These are phyloP conservation scores for Grammomys dolichurus DNA, from an alignment of 2,113 vertebrate genomes.

Conservation along the genomic window DNA sequence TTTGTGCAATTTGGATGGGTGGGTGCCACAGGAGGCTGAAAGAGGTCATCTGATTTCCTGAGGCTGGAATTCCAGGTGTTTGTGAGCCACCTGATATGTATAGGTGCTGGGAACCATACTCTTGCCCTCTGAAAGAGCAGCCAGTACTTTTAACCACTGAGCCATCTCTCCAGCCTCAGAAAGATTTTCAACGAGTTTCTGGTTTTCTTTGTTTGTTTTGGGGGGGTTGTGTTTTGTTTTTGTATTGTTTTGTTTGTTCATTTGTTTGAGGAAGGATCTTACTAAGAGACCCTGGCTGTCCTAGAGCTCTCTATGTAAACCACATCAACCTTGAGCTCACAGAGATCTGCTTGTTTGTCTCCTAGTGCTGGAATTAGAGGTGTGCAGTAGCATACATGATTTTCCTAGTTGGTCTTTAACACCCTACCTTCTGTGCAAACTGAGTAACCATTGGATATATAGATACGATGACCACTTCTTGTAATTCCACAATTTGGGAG, in stretches of 20 bases:
- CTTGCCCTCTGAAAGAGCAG: neutral
- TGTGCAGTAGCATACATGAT: neutral
- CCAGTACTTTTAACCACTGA: neutral
- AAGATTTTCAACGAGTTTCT: neutral
- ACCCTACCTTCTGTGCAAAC: neutral
- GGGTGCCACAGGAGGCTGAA: neutral
- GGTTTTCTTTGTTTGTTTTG: neutral
- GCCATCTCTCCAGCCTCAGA: neutral
- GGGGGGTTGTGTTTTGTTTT: no score
- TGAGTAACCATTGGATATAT: neutral
- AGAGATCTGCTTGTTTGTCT: neutral
- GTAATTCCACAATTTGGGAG: neutral
- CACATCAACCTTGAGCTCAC: neutral
- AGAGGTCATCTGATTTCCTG: neutral
- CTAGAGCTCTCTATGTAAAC: neutral
- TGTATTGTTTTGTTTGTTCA: neutral
- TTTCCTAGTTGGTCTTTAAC: neutral
- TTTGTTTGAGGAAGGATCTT: neutral
- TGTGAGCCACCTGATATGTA: neutral
- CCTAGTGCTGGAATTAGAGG: neutral
- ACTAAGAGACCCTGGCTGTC: neutral
- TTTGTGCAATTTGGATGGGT: neutral
- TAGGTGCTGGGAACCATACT: neutral
- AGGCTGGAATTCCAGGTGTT: neutral
- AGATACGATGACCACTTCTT: neutral